Conservation (phyloP, 2,113 vertebrate genomes). For the Dasypus novemcinctus region DNA sequence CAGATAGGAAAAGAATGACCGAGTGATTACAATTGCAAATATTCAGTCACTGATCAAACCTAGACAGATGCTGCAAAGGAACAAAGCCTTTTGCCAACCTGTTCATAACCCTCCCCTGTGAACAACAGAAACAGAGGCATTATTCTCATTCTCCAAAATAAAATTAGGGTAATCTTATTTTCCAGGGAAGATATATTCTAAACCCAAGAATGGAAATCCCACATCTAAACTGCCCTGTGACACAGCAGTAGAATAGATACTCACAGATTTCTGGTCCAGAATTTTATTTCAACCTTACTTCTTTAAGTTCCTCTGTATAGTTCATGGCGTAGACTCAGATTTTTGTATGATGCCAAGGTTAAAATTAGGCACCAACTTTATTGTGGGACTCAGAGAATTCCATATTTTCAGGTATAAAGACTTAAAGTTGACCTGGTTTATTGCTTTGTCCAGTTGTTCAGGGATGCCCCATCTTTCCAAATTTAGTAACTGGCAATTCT, state of each 20-base stretch:
- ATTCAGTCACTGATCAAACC: background rate
- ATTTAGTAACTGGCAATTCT: background rate
- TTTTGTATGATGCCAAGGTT: background rate
- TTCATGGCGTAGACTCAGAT: background rate
- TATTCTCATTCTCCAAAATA: constrained; percentile 3
- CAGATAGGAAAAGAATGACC: constrained; percentile 14
- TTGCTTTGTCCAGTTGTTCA: background rate
- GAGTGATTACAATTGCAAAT: constrained; percentile 43
- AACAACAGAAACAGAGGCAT: background rate
- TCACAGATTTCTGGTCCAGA: background rate
- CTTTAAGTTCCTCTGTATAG: background rate
- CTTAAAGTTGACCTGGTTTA: background rate
- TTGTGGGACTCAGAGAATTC: background rate
- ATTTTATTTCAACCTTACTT: background rate
- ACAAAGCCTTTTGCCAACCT: background rate
- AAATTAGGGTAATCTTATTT: background rate
- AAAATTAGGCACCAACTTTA: constrained; percentile 19
- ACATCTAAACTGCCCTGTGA: background rate
- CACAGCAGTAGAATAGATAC: background rate
- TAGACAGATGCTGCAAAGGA: background rate
- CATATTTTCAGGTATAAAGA: background rate
- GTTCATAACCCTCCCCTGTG: background rate
- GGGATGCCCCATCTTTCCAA: background rate
- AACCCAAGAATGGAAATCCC: background rate
- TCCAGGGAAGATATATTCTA: constrained; percentile 13